Conservation (phyloP, 2,113 vertebrate species). For the Rostratula benghalensis region DNA sequence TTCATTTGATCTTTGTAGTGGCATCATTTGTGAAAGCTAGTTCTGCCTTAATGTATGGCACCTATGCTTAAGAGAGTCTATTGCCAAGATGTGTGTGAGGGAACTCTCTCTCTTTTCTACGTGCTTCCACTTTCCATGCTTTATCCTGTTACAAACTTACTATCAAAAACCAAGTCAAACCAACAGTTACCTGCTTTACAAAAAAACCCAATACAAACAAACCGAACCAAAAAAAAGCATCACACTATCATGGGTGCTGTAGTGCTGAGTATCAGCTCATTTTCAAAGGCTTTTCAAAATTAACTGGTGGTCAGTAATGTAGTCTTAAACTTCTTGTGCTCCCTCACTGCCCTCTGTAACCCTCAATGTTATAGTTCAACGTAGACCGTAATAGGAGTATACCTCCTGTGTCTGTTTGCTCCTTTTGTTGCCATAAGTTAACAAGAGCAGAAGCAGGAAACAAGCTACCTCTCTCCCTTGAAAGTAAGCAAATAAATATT, state of each 20-base stretch:
- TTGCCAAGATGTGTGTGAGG: background rate
- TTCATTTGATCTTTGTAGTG: constrained; percentile 10
- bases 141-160: background rate
- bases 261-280: background rate
- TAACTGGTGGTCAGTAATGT: background rate
- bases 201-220: no score
- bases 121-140: background rate
- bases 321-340: background rate
- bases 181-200: background rate
- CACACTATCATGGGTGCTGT: background rate
- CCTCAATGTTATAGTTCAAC: background rate
- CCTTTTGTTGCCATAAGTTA: constrained; percentile 48
- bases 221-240: background rate
- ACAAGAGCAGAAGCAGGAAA: constrained; percentile 30
- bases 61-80: background rate
- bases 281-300: background rate
- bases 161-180: background rate
- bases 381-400: background rate
- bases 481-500: constrained; percentile 28
- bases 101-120: background rate
- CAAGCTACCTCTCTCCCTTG: background rate
- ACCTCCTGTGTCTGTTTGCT: constrained; percentile 3
- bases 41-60: background rate
- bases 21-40: background rate
- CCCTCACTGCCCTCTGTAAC: background rate